Evolutionary conservation across 1,140 invertebrate genomes (phyloP).

Genomic region (Tetraneura akinire): DNA sequence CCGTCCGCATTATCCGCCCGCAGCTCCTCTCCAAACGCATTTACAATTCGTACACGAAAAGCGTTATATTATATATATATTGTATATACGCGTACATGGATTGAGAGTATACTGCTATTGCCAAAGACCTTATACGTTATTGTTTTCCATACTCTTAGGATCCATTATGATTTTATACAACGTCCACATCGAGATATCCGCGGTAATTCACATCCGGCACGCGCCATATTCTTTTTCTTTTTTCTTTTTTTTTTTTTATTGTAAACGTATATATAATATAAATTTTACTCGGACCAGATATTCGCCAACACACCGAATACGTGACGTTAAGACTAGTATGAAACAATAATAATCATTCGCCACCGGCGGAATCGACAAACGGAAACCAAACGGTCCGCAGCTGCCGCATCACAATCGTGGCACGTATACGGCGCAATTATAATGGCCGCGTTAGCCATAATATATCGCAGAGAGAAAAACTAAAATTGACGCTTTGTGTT

Average conservation of each 20-base stretch:
- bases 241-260: not conserved
- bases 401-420: not conserved
- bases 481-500: too few species aligned
- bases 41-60: too few species aligned
- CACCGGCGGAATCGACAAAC: not conserved
- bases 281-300: not conserved
- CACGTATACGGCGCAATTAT: not conserved
- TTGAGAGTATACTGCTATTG: too few species aligned
- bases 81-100: too few species aligned
- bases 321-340: not conserved
- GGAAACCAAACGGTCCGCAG: not conserved
- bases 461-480: too few species aligned
- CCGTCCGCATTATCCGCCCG: not conserved
- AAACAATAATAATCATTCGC: not conserved
- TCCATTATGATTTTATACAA: too few species aligned
- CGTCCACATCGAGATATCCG: not conserved
- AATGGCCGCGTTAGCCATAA: too few species aligned
- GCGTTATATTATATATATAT: too few species aligned
- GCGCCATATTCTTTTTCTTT: not conserved
- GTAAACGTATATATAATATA: not conserved
- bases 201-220: not conserved
- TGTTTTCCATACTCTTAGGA: too few species aligned
- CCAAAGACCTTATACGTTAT: too few species aligned
- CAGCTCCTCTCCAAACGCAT: too few species aligned
- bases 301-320: not conserved